Conservation (phyloP, 35 echinoderm and acorn worm genomes). For the Lytechinus variegatus region DNA sequence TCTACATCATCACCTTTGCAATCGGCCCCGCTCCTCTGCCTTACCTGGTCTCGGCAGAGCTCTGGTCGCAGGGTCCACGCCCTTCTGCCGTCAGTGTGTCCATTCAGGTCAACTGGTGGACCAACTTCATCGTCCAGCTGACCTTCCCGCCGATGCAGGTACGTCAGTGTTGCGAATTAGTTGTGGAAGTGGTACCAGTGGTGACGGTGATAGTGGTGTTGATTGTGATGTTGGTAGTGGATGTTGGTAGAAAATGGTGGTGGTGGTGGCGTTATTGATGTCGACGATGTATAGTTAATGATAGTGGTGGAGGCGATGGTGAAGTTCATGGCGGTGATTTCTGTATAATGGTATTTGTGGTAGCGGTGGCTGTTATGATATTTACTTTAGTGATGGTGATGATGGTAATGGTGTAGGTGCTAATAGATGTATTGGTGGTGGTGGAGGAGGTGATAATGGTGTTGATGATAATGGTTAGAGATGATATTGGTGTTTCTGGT, state of each 20-base stretch:
- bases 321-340: background rate
- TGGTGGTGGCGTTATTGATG: background rate
- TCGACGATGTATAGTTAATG: background rate
- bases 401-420: no score
- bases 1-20: slow-evolving; percentile 89
- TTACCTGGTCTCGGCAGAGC: slow-evolving; percentile 72
- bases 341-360: no score
- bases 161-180: background rate
- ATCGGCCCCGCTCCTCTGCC: slow-evolving; percentile 93
- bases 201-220: background rate
- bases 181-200: background rate
- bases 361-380: no score
- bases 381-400: no score
- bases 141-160: slow-evolving; percentile 88
- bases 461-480: no score
- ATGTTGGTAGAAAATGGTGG: no score
- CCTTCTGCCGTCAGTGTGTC: slow-evolving; percentile 81
- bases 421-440: no score
- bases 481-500: no score
- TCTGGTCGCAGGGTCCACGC: slow-evolving; percentile 89
- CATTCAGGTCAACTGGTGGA: slow-evolving; percentile 89
- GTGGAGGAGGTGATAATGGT: no score
- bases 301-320: background rate
- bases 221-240: background rate
- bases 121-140: slow-evolving; percentile 79